phyloP scores from a whole-genome alignment of 2,888 invertebrate species.

The Hyposoter didymator region DNA sequence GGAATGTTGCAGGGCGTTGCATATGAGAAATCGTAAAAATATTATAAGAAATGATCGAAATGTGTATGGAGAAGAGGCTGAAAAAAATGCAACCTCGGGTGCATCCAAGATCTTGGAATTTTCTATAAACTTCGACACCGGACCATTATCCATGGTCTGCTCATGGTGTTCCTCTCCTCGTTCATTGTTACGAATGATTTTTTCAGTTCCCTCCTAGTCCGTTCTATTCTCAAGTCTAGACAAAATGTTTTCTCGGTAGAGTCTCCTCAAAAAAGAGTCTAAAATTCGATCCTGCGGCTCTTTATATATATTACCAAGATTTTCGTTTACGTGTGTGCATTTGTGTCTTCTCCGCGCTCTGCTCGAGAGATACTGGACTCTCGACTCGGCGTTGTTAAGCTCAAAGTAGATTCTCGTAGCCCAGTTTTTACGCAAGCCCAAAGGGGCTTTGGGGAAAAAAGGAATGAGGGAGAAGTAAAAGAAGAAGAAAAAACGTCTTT shows the following conservation, averaged over 20 bases:
- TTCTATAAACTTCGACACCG: conserved; percentile 34
- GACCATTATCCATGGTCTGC: conserved; percentile 40
- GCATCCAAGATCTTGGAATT: conserved; percentile 4
- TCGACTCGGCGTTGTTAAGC: conserved; percentile 43
- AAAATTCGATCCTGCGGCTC: conserved; percentile 61
- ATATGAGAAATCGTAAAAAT: neutral
- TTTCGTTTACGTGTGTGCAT: conserved; percentile 24
- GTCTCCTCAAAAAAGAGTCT: conserved; percentile 49
- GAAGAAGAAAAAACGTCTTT: conserved; percentile 64
- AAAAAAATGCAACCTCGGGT: conserved; percentile 21
- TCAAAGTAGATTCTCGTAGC: conserved; percentile 53
- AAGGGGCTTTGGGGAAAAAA: conserved; percentile 59
- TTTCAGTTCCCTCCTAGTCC: conserved; percentile 30
- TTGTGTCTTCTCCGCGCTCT: conserved; percentile 19
- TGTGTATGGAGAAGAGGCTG: neutral
- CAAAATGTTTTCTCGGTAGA: conserved; percentile 65
- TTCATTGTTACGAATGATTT: conserved; percentile 51
- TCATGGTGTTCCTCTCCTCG: conserved; percentile 24
- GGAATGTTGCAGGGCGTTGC: neutral
- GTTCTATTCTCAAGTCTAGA: conserved; percentile 54
- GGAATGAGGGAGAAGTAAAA: conserved; percentile 58
- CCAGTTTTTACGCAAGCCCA: conserved; percentile 71
- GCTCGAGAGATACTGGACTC: conserved; percentile 58
- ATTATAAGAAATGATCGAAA: conserved; percentile 1
- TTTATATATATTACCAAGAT: conserved; percentile 35